Evolutionary conservation across 2,113 vertebrate species (phyloP).

Genomic region (Trematocara unimaculatum): DNA sequence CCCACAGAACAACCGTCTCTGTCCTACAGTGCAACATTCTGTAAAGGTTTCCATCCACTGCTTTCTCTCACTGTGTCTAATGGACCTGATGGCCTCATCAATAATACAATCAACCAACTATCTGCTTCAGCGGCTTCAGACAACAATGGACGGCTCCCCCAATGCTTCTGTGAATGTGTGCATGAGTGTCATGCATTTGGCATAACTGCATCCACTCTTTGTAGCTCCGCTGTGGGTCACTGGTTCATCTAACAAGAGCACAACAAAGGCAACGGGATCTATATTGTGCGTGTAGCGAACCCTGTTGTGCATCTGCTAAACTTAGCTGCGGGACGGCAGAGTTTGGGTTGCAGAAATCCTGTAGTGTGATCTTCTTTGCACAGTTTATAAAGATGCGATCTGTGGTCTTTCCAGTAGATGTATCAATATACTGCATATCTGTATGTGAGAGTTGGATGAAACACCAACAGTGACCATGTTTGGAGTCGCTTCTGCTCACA

Average conservation of each 20-base stretch:
- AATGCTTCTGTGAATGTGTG: neutral
- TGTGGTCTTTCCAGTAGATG: neutral
- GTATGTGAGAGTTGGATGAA: neutral
- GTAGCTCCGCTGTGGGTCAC: constrained; percentile 6
- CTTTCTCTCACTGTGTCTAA: neutral
- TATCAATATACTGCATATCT: neutral
- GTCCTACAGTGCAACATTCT: neutral
- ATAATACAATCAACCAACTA: constrained; percentile 51
- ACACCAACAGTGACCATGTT: neutral
- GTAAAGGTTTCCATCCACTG: neutral
- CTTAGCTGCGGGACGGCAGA: neutral
- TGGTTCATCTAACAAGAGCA: constrained; percentile 5
- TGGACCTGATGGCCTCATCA: constrained; percentile 51
- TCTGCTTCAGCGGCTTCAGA: constrained; percentile 15
- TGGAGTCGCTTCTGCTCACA: neutral
- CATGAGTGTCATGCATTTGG: neutral
- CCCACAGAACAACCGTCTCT: neutral
- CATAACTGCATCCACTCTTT: neutral
- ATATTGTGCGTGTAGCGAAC: neutral
- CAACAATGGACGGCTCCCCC: constrained; percentile 28
- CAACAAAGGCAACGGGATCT: constrained; percentile 13
- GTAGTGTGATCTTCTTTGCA: neutral
- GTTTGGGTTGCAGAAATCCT: neutral
- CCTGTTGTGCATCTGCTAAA: neutral
- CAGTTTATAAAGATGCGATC: accelerated